A percentile compares a stretch with the other conserved stretches of the same genome.
Conservation (phyloP, 2,113 vertebrate genomes). For the Sorex fumeus region DNA sequence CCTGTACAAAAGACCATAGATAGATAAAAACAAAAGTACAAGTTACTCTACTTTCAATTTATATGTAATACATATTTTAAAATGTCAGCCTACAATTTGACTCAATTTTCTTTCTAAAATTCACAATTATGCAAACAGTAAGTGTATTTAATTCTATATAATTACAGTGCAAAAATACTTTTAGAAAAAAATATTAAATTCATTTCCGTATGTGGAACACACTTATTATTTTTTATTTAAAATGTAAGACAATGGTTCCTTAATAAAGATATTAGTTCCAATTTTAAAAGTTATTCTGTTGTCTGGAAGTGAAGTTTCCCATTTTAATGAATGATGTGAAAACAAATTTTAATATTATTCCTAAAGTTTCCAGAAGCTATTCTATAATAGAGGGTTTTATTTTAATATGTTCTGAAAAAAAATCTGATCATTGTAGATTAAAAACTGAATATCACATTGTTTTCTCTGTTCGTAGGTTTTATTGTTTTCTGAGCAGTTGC, state of each 20-base stretch:
- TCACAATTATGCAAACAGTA: constrained; percentile 73
- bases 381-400: constrained; percentile 55
- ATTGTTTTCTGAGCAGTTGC: background rate
- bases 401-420: constrained; percentile 65
- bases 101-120: constrained; percentile 75
- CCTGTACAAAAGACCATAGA: constrained; percentile 65
- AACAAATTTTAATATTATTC: constrained; percentile 61
- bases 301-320: constrained; percentile 64
- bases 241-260: constrained; percentile 22
- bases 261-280: constrained; percentile 69
- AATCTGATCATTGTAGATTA: constrained; percentile 54
- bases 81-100: constrained; percentile 79
- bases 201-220: constrained; percentile 43
- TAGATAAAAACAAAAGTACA: constrained; percentile 69
- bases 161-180: constrained; percentile 75
- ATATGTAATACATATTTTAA: constrained; percentile 73
- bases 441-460: constrained; percentile 25
- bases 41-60: constrained; percentile 62
- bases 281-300: constrained; percentile 69
- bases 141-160: constrained; percentile 79
- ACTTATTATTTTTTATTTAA: constrained; percentile 65
- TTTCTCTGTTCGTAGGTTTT: constrained; percentile 44
- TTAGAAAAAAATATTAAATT: constrained; percentile 71
- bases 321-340: constrained; percentile 70
- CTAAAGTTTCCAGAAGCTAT: constrained; percentile 52